A percentile compares a stretch with the other conserved stretches of the same genome.
Evolutionary conservation across 2,888 invertebrate species (phyloP).

Genomic region (Drosophila percnosoma): DNA sequence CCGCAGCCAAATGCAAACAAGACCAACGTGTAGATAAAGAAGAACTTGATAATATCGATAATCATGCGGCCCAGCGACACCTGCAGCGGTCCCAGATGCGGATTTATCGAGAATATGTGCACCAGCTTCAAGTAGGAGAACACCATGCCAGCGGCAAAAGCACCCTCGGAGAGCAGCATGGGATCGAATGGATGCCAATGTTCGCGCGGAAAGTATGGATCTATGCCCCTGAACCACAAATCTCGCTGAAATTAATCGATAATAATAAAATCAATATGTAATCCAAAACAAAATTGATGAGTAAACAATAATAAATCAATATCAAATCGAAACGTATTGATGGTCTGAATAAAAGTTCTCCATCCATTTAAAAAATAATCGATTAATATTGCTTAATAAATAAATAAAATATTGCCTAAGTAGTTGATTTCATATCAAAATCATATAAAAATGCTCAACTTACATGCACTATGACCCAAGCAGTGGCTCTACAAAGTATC

Average conservation of each 20-base stretch:
- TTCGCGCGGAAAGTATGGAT: slow-evolving; percentile 94
- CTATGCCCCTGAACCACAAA: slow-evolving; percentile 87
- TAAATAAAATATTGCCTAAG: too few relatives aligned
- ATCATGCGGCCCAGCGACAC: slow-evolving; percentile 97
- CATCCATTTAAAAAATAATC: not conserved
- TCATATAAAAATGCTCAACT: slow-evolving; percentile 55
- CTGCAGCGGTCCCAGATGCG: slow-evolving; percentile 96
- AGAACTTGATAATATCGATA: slow-evolving; percentile 97
- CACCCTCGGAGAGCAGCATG: slow-evolving; percentile 95
- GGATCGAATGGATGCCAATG: slow-evolving; percentile 98
- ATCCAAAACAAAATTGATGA: not conserved
- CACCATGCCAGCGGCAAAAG: slow-evolving; percentile 98
- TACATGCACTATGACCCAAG: slow-evolving; percentile 96
- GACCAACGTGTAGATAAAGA: slow-evolving; percentile 96
- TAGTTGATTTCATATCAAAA: not conserved
- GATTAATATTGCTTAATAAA: not conserved
- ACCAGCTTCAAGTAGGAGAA: slow-evolving; percentile 97
- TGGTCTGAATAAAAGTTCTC: not conserved
- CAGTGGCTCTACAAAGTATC: slow-evolving; percentile 93
- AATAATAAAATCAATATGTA: not conserved
- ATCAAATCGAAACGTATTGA: not conserved
- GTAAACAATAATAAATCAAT: not conserved
- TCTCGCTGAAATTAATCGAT: slow-evolving; percentile 87
- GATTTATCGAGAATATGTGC: slow-evolving; percentile 98
- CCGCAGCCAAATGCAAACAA: slow-evolving; percentile 98